Base-by-base conservation (phyloP, 2,888 invertebrate species). In the Drosophila colorata region DNA sequence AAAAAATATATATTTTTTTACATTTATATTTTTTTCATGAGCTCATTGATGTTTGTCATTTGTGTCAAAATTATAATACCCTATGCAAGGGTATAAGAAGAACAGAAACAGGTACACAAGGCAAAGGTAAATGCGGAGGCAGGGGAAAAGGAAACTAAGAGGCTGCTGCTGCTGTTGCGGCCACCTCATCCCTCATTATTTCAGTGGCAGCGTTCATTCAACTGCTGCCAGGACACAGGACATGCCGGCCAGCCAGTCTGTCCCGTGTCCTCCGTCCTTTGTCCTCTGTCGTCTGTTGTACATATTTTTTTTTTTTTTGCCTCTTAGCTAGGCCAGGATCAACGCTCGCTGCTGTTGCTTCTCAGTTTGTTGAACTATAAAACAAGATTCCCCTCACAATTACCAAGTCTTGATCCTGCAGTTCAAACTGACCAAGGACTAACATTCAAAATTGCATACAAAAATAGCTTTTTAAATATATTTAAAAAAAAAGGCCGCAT, bases 301-400 rank as follows among this genome's bases (percentile, higher is more conserved):
- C 28, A 28, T 3, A 28, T 9, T 28, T 9, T 28, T 9, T 28
- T 9, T 28, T 9, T 28, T 9, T 28, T 2, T 70, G 64, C 37
- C 59, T 44, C 28, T 33, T 38, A 38, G 55, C 81, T 86, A 79
- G 76, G 60, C 69, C 55, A 58, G 74, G 90, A 86, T 89, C 88
- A 88, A 77, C 75, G 88, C 20, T 69, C 87, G 79, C 66, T 46
- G 43, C 31, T 25, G 38, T 20, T 46, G 25, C 51, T 57, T 61
- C 37, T 68, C 67, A 80, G 86, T 89, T 88, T 90, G 78, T 87
- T 88, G 90, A 80, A 84, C 90, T 74, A 71, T 70, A 65, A 74
- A 57, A 49, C 46, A 41, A 49, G 46, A 35, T 71, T 71, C 52
- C 38, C 70, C 23, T 25, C 23, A 56, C 31, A 64, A 65, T 65